Conservation (phyloP, 2,888 invertebrate species). For the Rhagophthalmus giganteus region DNA sequence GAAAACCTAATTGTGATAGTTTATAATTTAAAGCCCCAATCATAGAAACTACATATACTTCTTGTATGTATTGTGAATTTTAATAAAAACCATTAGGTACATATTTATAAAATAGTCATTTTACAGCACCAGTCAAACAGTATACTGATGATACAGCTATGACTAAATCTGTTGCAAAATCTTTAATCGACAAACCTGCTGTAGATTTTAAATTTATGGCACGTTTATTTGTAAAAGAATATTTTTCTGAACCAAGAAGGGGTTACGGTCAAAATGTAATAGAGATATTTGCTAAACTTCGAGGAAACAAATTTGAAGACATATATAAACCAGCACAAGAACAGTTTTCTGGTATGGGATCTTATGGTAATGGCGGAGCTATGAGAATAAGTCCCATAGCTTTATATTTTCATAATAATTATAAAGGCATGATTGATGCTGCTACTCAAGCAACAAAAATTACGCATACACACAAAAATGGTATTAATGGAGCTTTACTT, state of each 20-base stretch:
- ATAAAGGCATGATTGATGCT: slow-evolving; percentile 57
- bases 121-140: slow-evolving; percentile 59
- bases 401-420: slow-evolving; percentile 61
- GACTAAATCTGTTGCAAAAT: slow-evolving; percentile 65
- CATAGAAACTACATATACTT: too few relatives aligned
- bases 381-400: slow-evolving; percentile 73
- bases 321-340: slow-evolving; percentile 64
- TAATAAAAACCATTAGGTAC: too few relatives aligned
- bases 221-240: slow-evolving; percentile 65
- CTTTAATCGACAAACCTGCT: slow-evolving; percentile 60
- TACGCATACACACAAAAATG: slow-evolving; percentile 65
- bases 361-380: slow-evolving; percentile 78
- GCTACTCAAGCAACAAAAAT: slow-evolving; percentile 59
- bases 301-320: slow-evolving; percentile 60
- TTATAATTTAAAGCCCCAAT: background rate
- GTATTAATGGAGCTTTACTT: slow-evolving; percentile 62
- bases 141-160: slow-evolving; percentile 76
- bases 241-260: slow-evolving; percentile 62
- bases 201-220: slow-evolving; percentile 65
- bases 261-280: slow-evolving; percentile 68
- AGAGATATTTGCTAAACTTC: slow-evolving; percentile 61
- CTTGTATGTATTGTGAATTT: too few relatives aligned
- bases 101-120: too few relatives aligned
- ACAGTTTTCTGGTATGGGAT: slow-evolving; percentile 70
- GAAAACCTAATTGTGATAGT: background rate